Conservation (phyloP, 2,797 vertebrate species). For the Notamacropus eugenii region DNA sequence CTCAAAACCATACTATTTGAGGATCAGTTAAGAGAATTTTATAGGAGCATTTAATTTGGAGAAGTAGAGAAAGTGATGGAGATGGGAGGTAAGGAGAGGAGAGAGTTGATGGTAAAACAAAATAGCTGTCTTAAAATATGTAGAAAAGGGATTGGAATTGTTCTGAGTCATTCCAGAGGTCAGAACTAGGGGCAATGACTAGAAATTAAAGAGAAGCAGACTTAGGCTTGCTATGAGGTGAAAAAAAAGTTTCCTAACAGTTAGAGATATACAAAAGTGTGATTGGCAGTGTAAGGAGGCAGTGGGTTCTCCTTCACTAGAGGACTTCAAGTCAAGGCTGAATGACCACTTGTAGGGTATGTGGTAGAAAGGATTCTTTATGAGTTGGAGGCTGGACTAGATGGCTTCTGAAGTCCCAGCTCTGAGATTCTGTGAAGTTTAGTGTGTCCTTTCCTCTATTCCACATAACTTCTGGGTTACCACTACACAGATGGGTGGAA, state of each 20-base stretch:
- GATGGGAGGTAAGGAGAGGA: not conserved
- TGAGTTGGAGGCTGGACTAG: not conserved
- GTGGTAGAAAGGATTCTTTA: not conserved
- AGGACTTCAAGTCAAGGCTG: not conserved
- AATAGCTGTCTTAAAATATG: not conserved
- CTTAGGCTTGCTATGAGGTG: not conserved
- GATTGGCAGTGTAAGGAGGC: not conserved
- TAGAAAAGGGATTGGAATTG: not conserved
- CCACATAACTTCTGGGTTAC: no score
- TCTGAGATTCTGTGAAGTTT: not conserved
- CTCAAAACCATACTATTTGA: not conserved
- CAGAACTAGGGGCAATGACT: not conserved
- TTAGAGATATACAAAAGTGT: not conserved
- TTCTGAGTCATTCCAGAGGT: not conserved
- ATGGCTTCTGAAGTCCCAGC: not conserved
- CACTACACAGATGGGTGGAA: no score
- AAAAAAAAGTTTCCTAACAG: not conserved
- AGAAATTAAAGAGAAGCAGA: not conserved
- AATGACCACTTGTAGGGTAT: not conserved
- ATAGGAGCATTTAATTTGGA: not conserved
- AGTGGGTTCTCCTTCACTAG: not conserved
- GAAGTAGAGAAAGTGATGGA: not conserved
- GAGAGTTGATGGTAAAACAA: not conserved
- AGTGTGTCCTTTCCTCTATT: no score
- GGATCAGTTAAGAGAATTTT: not conserved